phyloP scores from a whole-genome alignment of 92 coral and sea anemone species.

The Zoanthus sansibaricus region DNA sequence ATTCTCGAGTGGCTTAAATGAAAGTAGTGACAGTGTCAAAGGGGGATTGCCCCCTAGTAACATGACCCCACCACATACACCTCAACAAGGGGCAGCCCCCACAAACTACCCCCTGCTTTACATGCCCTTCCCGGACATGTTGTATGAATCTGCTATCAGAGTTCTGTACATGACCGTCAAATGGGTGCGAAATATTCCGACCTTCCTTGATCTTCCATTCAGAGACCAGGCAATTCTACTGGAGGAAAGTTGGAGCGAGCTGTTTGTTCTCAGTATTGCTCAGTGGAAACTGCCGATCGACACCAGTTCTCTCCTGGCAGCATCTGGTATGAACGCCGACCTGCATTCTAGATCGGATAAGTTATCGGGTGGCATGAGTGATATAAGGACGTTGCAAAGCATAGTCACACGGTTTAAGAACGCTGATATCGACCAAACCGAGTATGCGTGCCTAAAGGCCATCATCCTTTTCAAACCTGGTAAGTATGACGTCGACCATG shows the following conservation, averaged over 20 bases:
- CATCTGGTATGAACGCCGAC: constrained; percentile 77
- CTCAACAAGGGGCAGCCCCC: constrained; percentile 64
- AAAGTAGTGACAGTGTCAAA: constrained; percentile 48
- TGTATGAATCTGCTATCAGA: constrained; percentile 94
- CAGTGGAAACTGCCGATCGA: constrained; percentile 97
- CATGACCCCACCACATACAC: constrained; percentile 84
- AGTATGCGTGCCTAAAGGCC: constrained; percentile 96
- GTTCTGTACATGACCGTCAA: constrained; percentile 93
- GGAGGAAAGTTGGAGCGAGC: constrained; percentile 96
- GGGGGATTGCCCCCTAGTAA: constrained; percentile 60
- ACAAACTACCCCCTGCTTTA: constrained; percentile 63
- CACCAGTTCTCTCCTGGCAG: constrained; percentile 79
- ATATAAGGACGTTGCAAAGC: constrained; percentile 81
- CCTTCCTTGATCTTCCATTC: constrained; percentile 93
- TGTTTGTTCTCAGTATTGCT: constrained; percentile 85
- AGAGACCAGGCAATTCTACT: constrained; percentile 95
- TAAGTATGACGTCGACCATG: constrained; percentile 10
- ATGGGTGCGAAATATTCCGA: constrained; percentile 98
- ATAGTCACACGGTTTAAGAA: constrained; percentile 83
- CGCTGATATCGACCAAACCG: constrained; percentile 90
- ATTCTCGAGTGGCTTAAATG: constrained; percentile 53
- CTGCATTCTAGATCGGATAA: constrained; percentile 54
- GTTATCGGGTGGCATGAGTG: constrained; percentile 75
- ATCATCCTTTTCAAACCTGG: constrained; percentile 97
- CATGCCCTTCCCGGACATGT: constrained; percentile 85